Evolutionary conservation across 2,888 invertebrate genomes (phyloP), one percentile per base, ranked within the genome.

Genomic region (Syrista parreyssii): DNA sequence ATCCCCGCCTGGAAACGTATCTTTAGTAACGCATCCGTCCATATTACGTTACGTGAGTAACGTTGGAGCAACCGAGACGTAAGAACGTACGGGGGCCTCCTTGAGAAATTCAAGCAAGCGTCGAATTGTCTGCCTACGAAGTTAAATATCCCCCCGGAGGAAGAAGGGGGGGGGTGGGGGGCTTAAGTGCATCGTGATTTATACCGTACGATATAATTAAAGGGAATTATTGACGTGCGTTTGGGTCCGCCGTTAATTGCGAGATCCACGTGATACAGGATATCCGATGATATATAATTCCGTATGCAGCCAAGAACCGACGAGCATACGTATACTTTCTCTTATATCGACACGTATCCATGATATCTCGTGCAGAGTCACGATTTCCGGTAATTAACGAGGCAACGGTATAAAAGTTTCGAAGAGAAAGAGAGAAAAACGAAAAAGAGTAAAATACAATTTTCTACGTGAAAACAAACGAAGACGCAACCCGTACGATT

Each of bases 231-330:
- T 55, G 79, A 76, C 74, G 32, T 40, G 6, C 69, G 75, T 73
- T 73, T 55, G 72, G 33, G 68, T 68, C 4, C 73, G 40, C 40
- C 31, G 55, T 75, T 73, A 78, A 77, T 80, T 78, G 77, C 77
- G 40, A 12, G 68, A 68, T 68, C 68, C n/a, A 69, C 15, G 69
- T n/a, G 69, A 69, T 30, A 32, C 69, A 2, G 69, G 12, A 12
- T 15, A 32, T 69, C 30, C 15, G 69, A 69, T 12, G 1, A 84
- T 81, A 79, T 78, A 80, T 78, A 78, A 79, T 81, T 82, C 75
- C 34, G 79, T 72, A 1, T 40, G 6, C 36, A 15, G 36, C 4
- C 15, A 40, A 40, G 36, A 36, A 4, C 40, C 40, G 15, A 15
- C 1, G 6, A 15, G 15, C 15, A 40, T 40, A 40, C 40, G 15